Evolutionary conservation across 30 jellyfish, hydroid and myxozoan species (phyloP), one percentile per base, ranked within the genome.

Genomic region (Chrysaora quinquecirrha): DNA sequence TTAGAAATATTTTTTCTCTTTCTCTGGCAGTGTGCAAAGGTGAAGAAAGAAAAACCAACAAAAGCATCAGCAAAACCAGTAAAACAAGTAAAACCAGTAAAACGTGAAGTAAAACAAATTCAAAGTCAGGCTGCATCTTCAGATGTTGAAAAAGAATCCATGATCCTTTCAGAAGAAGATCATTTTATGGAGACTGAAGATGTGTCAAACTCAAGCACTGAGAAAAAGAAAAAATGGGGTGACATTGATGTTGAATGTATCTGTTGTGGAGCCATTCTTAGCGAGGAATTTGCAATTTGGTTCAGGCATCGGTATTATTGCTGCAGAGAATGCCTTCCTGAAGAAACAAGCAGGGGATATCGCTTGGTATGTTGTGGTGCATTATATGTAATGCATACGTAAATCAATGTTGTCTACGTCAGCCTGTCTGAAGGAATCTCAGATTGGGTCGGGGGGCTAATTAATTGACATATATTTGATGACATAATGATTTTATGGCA

Each of bases 241-340:
- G 90, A 80, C 24, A 10, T 33, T 19, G 90, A 80, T 66, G 90
- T 74, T 0, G 84, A 78, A 21, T 85, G 96, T 67, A 35, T 85
- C 71, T 72, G 83, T 58, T 85, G 96, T 50, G 74, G 85, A 23
- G 87, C 89, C 11, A 30, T 85, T 43, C 33, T 85, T 10, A 48
- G 81, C 43, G 85, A 78, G 33, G 82, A 49, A 27, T 85, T 61
- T 75, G 96, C 88, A 9, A 76, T 85, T 62, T 61, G 86, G 81
- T 85, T 85, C 32, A 65, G 85, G 27, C 84, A 85, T 61, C 71
- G 89, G 27, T 85, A 72, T 65, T 85, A 85, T 38, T 85, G 96
- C 52, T 85, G 89, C 64, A 75, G 73, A 48, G 96, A 85, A 31
- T 85, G 96, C 60, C 66, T 85, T 0, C 96, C 96, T 23, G 89